These are phyloP conservation scores for Penelope pileata DNA, from an alignment of 2,113 vertebrate species.

Conservation along the genomic window DNA sequence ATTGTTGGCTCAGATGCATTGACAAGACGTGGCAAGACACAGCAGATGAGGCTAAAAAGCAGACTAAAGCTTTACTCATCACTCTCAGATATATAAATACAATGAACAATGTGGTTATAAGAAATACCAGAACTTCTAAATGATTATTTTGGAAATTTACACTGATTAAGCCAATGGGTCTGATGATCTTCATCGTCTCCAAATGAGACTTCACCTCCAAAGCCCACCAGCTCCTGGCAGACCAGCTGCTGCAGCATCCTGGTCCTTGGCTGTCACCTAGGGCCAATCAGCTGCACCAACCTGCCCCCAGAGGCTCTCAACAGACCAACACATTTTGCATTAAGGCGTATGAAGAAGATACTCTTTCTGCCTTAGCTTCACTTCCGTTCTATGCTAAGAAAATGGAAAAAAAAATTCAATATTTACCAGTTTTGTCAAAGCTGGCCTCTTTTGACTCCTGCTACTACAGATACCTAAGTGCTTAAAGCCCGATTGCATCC, in stretches of 20 bases:
- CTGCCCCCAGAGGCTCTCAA: neutral
- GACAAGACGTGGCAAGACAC: slow-evolving; percentile 18
- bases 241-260: neutral
- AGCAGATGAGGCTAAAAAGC: neutral
- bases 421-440: neutral
- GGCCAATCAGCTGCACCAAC: neutral
- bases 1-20: neutral
- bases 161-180: neutral
- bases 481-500: fast-evolving
- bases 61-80: neutral
- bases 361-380: neutral
- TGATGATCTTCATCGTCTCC: neutral
- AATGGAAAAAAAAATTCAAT: neutral
- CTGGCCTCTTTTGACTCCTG: neutral
- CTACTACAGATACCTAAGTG: neutral
- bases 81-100: neutral
- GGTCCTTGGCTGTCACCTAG: neutral
- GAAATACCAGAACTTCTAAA: neutral
- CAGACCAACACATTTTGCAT: neutral
- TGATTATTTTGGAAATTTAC: neutral
- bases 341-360: neutral
- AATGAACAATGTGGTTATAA: neutral
- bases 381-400: neutral
- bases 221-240: neutral
- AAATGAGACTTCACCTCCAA: neutral